Percentiles rank a stretch among this genome's conserved stretches.
Evolutionary conservation across 2,888 invertebrate species (phyloP).

Genomic region (Cosmopolites sordidus): DNA sequence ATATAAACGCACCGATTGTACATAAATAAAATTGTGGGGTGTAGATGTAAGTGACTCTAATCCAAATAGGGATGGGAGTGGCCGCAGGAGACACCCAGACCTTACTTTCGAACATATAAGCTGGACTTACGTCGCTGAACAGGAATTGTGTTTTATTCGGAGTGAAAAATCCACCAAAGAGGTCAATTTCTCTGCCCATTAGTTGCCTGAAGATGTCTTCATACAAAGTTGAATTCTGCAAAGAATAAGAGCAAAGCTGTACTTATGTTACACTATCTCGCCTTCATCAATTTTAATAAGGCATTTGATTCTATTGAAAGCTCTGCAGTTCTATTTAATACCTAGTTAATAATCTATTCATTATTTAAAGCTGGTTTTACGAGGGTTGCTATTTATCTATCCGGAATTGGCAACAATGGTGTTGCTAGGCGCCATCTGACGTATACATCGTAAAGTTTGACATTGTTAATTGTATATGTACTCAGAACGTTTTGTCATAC

Average conservation of each 20-base stretch:
- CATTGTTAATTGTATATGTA: too few relatives aligned
- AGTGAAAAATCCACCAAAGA: not conserved
- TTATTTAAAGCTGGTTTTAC: too few relatives aligned
- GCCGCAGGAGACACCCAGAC: not conserved
- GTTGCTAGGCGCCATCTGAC: too few relatives aligned
- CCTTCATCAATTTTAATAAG: too few relatives aligned
- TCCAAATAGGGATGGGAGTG: not conserved
- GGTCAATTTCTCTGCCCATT: not conserved
- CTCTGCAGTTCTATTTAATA: too few relatives aligned
- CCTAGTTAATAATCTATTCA: too few relatives aligned
- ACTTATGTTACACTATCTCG: too few relatives aligned
- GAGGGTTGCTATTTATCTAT: too few relatives aligned
- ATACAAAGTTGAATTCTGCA: not conserved
- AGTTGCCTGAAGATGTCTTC: not conserved
- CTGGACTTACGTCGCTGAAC: not conserved
- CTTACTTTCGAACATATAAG: not conserved
- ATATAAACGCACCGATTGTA: not conserved
- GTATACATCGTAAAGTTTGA: too few relatives aligned
- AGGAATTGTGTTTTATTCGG: not conserved
- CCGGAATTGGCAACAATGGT: too few relatives aligned
- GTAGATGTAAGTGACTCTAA: not conserved
- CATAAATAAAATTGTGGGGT: not conserved
- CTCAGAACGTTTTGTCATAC: too few relatives aligned
- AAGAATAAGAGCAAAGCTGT: not conserved
- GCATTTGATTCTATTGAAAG: too few relatives aligned